phyloP scores from a whole-genome alignment of 2,888 invertebrate species.

The Zygaena filipendulae region DNA sequence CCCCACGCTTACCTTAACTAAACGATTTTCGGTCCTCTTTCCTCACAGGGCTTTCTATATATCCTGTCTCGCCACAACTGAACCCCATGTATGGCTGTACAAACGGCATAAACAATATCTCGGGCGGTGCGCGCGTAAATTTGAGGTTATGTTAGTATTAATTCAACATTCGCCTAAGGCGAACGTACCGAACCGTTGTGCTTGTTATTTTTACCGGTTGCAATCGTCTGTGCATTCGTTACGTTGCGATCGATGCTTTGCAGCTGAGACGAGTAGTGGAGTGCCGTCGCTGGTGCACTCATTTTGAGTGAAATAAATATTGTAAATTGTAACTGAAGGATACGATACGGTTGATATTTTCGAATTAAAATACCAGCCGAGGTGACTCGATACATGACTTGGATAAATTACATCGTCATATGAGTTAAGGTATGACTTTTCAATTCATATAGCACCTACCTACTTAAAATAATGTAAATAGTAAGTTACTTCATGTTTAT shows the following conservation, averaged over 20 bases:
- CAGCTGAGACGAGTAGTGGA: too few species aligned
- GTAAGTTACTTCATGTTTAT: too few species aligned
- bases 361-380: too few species aligned
- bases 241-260: conserved; percentile 47
- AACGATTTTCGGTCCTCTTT: conserved; percentile 25
- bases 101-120: conserved; percentile 58
- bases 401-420: neutral
- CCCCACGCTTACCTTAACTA: neutral
- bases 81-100: conserved; percentile 51
- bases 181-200: conserved; percentile 32
- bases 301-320: too few species aligned
- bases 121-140: conserved; percentile 52
- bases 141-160: conserved; percentile 66
- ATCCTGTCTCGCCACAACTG: conserved; percentile 35
- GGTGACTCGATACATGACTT: too few species aligned
- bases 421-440: conserved; percentile 1
- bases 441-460: too few species aligned
- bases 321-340: too few species aligned
- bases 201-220: conserved; percentile 2
- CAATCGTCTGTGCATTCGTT: conserved; percentile 34
- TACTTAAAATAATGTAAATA: too few species aligned
- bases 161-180: conserved; percentile 44
- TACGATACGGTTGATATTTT: too few species aligned
- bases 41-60: conserved; percentile 22
- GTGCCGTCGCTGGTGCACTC: too few species aligned